These are phyloP conservation scores for Ochropacha duplaris DNA, from an alignment of 2,888 invertebrate species.

Conservation along the genomic window DNA sequence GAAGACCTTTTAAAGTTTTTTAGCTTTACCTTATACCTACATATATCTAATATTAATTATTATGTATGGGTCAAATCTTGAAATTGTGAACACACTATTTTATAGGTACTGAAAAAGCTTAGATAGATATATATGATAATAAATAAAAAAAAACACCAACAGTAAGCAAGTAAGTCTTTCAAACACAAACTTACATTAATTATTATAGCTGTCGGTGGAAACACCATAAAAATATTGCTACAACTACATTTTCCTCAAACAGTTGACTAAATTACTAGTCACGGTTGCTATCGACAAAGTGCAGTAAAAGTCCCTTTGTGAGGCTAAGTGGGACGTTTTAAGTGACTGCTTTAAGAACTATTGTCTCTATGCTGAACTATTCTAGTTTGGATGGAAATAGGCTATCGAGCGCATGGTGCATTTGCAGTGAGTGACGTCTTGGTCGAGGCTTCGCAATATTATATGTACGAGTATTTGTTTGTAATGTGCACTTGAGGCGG, in stretches of 20 bases:
- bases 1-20: too few species aligned
- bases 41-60: too few species aligned
- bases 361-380: conserved; percentile 62
- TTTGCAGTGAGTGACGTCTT: conserved; percentile 34
- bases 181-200: neutral
- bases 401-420: conserved; percentile 59
- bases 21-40: too few species aligned
- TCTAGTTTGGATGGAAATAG: conserved; percentile 66
- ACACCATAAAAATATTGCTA: neutral
- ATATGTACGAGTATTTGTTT: neutral
- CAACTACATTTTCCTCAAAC: conserved; percentile 15
- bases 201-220: neutral
- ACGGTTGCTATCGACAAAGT: conserved; percentile 37
- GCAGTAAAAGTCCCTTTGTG: conserved; percentile 69
- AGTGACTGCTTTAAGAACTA: conserved; percentile 70
- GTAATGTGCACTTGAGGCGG: neutral
- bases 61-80: too few species aligned
- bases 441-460: neutral
- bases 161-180: too few species aligned
- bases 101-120: too few species aligned
- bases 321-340: conserved; percentile 64
- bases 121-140: too few species aligned
- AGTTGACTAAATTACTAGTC: conserved; percentile 41
- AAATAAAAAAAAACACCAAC: too few species aligned
- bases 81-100: too few species aligned